phyloP scores from a whole-genome alignment of 1,140 invertebrate species.

The Caenorhabditis remanei region DNA sequence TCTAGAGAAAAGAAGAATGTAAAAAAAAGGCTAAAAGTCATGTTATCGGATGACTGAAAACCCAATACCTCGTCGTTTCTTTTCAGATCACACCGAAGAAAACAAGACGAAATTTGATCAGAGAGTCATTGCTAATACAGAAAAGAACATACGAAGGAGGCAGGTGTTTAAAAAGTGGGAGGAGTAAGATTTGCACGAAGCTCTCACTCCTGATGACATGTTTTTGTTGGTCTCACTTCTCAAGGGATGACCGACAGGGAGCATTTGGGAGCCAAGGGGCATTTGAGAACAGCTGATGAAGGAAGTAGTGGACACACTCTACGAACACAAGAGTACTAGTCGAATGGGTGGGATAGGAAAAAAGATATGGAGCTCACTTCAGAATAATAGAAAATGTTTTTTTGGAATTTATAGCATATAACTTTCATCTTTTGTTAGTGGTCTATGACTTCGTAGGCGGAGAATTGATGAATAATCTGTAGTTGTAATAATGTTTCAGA shows the following conservation, averaged over 20 bases:
- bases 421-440: not conserved
- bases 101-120: constrained; percentile 27
- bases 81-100: not conserved
- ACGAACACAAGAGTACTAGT: constrained; percentile 23
- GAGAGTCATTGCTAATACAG: not conserved
- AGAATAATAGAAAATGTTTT: constrained; percentile 39
- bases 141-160: not conserved
- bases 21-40: not conserved
- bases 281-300: constrained; percentile 44
- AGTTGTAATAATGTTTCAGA: too few species aligned
- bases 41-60: not conserved
- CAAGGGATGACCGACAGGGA: constrained; percentile 16
- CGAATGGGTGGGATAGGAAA: not conserved
- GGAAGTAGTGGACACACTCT: constrained; percentile 32
- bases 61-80: not conserved
- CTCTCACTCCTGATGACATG: constrained; percentile 2
- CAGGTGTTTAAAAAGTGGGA: constrained; percentile 8
- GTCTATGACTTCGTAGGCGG: not conserved
- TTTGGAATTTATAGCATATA: not conserved
- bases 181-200: not conserved
- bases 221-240: constrained; percentile 20
- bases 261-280: constrained; percentile 35
- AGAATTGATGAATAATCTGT: not conserved
- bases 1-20: not conserved
- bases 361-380: constrained; percentile 7